A percentile compares a stretch with the other conserved stretches of the same genome.
Evolutionary conservation across 2,113 vertebrate genomes (phyloP).

Genomic region (Heptranchias perlo): DNA sequence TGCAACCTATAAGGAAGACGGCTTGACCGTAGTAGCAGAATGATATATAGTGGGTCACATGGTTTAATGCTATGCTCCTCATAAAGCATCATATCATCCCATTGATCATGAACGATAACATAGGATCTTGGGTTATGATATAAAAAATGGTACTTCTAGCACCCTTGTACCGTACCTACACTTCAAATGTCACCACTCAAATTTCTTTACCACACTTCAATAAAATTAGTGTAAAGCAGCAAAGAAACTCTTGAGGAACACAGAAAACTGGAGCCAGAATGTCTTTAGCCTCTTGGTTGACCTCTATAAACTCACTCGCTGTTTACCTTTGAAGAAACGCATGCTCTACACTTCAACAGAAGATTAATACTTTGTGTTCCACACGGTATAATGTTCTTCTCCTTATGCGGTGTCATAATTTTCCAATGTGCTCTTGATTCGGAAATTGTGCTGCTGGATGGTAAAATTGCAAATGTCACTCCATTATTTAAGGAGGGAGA

Average conservation of each 20-base stretch:
- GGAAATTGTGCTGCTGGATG: neutral
- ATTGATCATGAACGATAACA: neutral
- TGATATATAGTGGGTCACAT: neutral
- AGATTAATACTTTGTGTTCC: neutral
- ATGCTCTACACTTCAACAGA: neutral
- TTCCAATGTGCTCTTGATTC: neutral
- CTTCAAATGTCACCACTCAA: neutral
- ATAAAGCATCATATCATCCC: neutral
- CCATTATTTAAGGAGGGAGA: neutral
- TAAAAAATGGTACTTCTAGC: neutral
- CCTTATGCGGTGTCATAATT: neutral
- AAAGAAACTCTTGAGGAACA: neutral
- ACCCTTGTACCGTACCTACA: neutral
- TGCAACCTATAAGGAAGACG: neutral
- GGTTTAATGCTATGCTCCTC: neutral
- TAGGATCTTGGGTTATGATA: neutral
- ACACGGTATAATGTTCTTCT: neutral
- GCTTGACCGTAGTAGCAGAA: neutral
- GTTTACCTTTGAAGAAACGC: neutral
- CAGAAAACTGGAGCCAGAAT: neutral
- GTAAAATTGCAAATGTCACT: neutral
- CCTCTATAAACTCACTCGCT: neutral
- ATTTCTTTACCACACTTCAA: no score
- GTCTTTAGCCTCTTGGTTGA: neutral
- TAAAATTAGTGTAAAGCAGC: neutral